These are phyloP conservation scores for Dendroctonus valens DNA, from an alignment of 1,140 invertebrate species.

Conservation along the genomic window DNA sequence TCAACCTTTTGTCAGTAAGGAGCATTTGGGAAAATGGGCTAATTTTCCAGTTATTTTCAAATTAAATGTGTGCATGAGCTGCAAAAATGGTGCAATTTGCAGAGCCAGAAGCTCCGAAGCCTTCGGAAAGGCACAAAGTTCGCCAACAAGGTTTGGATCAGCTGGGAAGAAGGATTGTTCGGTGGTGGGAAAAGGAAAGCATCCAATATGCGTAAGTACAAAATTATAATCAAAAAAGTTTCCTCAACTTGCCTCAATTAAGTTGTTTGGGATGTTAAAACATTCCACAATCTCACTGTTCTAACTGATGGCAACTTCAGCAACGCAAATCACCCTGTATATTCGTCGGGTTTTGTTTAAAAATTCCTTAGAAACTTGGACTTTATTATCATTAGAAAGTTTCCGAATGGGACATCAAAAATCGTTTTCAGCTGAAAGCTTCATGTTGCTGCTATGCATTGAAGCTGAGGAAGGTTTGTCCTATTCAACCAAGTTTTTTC, in stretches of 20 bases:
- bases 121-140: background rate
- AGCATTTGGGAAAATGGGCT: no score
- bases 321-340: background rate
- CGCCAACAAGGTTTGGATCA: background rate
- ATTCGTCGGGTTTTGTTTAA: background rate
- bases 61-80: background rate
- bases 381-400: background rate
- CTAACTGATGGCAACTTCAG: background rate
- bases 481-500: no score
- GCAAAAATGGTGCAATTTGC: background rate
- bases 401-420: no score
- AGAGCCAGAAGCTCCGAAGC: background rate
- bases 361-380: background rate
- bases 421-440: no score
- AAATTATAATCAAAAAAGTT: background rate
- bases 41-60: no score
- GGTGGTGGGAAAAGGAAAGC: slow-evolving; percentile 13
- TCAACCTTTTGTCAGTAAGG: no score
- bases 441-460: no score
- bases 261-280: background rate
- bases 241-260: background rate
- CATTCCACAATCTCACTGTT: background rate
- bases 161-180: background rate
- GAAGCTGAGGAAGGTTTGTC: no score
- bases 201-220: slow-evolving; percentile 15